Evolutionary conservation across 1,140 invertebrate species (phyloP).

Genomic region (Laodelphax striatellus): DNA sequence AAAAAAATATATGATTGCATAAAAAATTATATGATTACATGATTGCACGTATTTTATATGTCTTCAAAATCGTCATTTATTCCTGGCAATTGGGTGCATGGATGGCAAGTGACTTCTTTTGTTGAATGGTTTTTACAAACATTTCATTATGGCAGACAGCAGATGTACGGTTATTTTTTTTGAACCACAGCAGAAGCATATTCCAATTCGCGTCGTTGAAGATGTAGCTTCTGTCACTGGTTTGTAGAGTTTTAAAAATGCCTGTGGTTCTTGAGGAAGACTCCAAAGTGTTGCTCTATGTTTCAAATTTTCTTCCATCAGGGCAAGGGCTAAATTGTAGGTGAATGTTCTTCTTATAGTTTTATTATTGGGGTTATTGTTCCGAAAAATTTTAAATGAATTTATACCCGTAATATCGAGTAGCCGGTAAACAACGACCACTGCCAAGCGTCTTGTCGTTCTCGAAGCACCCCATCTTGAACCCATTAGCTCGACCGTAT

Average conservation of each 20-base stretch:
- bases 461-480: background rate
- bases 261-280: background rate
- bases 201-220: background rate
- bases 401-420: background rate
- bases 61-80: too few relatives aligned
- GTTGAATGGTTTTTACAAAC: background rate
- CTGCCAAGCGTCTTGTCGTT: background rate
- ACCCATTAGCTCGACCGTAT: background rate
- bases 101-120: background rate
- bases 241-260: background rate
- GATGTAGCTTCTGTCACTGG: background rate
- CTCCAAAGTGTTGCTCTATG: background rate
- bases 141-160: background rate
- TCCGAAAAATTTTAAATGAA: background rate
- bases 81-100: too few relatives aligned
- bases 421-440: background rate
- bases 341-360: background rate
- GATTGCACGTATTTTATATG: too few relatives aligned
- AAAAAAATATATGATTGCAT: too few relatives aligned
- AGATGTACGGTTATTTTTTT: background rate
- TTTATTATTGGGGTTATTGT: background rate
- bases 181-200: background rate
- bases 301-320: background rate
- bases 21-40: too few relatives aligned
- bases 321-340: background rate